Base-by-base conservation (phyloP, 1,140 invertebrate genomes). In the Drosophila rhopaloa region DNA sequence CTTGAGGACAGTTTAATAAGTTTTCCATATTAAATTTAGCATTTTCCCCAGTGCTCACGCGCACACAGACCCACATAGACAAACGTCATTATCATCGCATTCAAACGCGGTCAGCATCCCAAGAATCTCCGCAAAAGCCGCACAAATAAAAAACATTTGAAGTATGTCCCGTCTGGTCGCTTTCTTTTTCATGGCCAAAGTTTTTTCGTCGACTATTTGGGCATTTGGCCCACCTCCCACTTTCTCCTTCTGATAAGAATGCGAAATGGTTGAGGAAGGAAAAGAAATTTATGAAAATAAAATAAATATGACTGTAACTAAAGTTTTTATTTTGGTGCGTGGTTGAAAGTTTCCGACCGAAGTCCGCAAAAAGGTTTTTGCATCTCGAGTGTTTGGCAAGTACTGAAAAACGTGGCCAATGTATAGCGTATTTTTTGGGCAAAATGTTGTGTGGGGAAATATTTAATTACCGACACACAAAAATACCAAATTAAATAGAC, bases 21-120 rank as follows among this genome's bases (percentile, higher is more conserved):
- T 70, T 83, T 88, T 70, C 56, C 76, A 86, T 88, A 86, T 79
- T 76, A 83, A 79, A 80, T 79, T 70, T 50, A 55, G 48, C 43
- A 85, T 74, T 74, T 85, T 75, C 50, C 19, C 38, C 29, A 50
- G 13, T 40, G 35, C 19, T 27, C 14, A n/a, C 13, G 5, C 51
- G 37, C 37, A 40, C 35, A 50, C 16, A 46, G 24, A 51, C 24
- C 37, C 68, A 66, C 60, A 44, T 76, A 51, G 61, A 56, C 62
- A 27, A 59, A 51, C 68, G 35, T 76, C 73, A 75, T 66, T 65
- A 72, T 61, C 55, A 66, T 48, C 55, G 56, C 62, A 61, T 74
- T 59, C 61, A 54, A 68, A 68, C 50, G 73, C 73, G 74, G 74
- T 77, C 74, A 77, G 74, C 73, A 77, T 76, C 40, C 62, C 48